phyloP scores from a whole-genome alignment of 1,140 invertebrate species.

The Drosophila lowei region DNA sequence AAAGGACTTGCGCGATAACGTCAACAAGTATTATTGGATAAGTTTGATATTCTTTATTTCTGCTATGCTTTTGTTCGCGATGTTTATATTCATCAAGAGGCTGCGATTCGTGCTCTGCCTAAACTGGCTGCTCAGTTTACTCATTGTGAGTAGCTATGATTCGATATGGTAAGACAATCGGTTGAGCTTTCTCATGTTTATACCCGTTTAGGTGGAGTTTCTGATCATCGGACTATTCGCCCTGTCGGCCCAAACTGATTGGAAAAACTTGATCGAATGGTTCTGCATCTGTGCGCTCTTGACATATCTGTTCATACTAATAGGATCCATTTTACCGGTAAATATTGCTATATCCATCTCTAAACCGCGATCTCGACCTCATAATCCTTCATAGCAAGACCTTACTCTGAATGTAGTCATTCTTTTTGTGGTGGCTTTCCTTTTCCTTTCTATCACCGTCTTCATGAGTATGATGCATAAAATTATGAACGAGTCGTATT shows the following conservation, averaged over 20 bases:
- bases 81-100: slow-evolving; percentile 61
- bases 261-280: slow-evolving; percentile 48
- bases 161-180: too few relatives aligned
- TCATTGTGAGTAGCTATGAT: slow-evolving; percentile 51
- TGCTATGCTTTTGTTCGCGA: slow-evolving; percentile 26
- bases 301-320: slow-evolving; percentile 45
- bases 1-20: neutral
- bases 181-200: neutral
- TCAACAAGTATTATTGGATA: slow-evolving; percentile 27
- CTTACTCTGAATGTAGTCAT: slow-evolving; percentile 70
- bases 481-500: slow-evolving; percentile 17
- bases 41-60: slow-evolving; percentile 47
- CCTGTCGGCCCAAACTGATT: slow-evolving; percentile 13
- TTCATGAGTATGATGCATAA: slow-evolving; percentile 65
- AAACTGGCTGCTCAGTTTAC: slow-evolving; percentile 43
- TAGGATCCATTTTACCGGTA: slow-evolving; percentile 62
- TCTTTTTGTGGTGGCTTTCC: slow-evolving; percentile 67
- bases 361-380: neutral
- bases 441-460: slow-evolving; percentile 65
- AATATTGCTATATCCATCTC: neutral
- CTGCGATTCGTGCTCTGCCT: slow-evolving; percentile 40
- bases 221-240: slow-evolving; percentile 49
- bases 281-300: slow-evolving; percentile 46
- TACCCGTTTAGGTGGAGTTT: slow-evolving; percentile 48
- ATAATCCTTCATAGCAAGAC: slow-evolving; percentile 50